Base-by-base conservation (phyloP, 2,113 vertebrate species). In the Peucedramus taeniatus region DNA sequence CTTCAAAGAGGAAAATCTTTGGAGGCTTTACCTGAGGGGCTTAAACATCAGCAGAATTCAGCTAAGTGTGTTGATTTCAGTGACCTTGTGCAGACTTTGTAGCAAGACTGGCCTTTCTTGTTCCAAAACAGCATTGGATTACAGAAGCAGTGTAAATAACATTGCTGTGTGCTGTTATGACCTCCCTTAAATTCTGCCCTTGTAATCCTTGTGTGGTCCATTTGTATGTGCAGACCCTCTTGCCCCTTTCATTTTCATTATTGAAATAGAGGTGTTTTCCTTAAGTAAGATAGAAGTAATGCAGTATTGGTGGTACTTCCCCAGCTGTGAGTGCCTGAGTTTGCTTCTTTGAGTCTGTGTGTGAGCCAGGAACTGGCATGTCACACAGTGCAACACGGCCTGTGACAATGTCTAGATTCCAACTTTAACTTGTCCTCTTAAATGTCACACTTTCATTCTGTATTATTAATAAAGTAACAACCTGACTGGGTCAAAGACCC, bases 131-230 rank as follows among this genome's bases (percentile, higher is more conserved):
- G 8, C 19, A 10, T 7, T 26, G 37, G 51, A 53, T 87, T 53
- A 65, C 50, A 69, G 63, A 54, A 89, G 23, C 44, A 45, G 33
- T 30, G 14, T 40, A 66, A 89, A 78, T 64, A 91, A 35, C 31
- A 13, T 3, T 35, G 11, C 15, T 57, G 1, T 31, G 9, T 63
- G 13, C 6, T 83, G 15, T 51, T 69, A 39, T 22, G 24, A 39
- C 18, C 9, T 70, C 74, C 70, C 63, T 86, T n/a, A 57, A 87
- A 53, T 54, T 78, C 30, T 78, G 21, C 13, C 42, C 8, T 49
- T 69, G 9, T 13, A 37, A 39, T 17, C 17, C 0, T 0, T 7
- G 9, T 30, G 3, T 23, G 18, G 27, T 51, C 15, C n/a, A 8
- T 61, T 68, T 57, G 17, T 10, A 8, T 10, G 15, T 37, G n/a